Percentiles rank a stretch among this genome's conserved stretches.
phyloP scores from a whole-genome alignment of 2,113 vertebrate genomes.

The Burhinus bistriatus region DNA sequence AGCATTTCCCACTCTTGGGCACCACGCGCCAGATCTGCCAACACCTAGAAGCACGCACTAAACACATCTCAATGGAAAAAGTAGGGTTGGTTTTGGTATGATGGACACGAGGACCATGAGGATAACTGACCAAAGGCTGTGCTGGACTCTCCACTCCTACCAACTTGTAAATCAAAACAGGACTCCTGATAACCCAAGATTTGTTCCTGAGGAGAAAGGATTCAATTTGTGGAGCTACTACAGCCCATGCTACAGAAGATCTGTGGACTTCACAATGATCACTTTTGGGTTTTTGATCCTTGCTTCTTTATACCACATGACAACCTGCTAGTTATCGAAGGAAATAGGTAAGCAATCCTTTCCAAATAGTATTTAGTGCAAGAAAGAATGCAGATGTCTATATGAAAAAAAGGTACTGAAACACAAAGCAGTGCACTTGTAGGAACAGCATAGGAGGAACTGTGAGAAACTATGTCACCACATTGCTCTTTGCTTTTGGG shows the following conservation, averaged over 20 bases:
- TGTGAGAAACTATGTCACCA: slow-evolving; percentile 33
- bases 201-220: neutral
- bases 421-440: slow-evolving; percentile 36
- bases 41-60: neutral
- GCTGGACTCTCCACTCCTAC: neutral
- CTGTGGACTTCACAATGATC: accelerated
- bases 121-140: neutral
- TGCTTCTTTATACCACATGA: neutral
- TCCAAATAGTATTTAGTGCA: neutral
- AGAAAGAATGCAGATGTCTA: neutral
- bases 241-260: too few relatives aligned
- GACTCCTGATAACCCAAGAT: neutral
- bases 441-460: slow-evolving; percentile 24
- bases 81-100: neutral
- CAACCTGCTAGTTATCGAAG: neutral
- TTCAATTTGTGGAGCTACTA: neutral
- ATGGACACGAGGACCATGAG: neutral
- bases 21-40: neutral
- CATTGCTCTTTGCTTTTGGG: slow-evolving; percentile 37
- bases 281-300: neutral
- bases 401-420: neutral
- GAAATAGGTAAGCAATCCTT: neutral
- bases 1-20: neutral
- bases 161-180: neutral
- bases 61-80: neutral